Evolutionary conservation across 2,113 vertebrate species (phyloP).

Genomic region (Perognathus longimembris): DNA sequence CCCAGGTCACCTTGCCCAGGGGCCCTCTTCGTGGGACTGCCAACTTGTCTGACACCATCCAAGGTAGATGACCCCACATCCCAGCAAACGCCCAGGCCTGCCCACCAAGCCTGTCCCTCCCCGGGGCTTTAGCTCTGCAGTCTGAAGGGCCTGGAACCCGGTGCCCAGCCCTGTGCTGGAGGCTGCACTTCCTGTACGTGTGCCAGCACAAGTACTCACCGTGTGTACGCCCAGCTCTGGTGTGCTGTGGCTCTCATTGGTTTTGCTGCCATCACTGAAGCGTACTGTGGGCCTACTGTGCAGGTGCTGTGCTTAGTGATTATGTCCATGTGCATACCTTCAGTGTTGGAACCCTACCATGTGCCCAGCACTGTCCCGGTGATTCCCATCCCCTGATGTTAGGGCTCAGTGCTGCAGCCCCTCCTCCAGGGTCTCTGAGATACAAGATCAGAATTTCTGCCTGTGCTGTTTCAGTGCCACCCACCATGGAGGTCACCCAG

Average conservation of each 20-base stretch:
- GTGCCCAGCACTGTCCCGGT: neutral
- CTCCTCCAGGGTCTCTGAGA: neutral
- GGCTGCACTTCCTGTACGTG: neutral
- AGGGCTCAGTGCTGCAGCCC: fast-evolving
- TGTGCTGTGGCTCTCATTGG: neutral
- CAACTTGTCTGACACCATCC: slow-evolving; percentile 21
- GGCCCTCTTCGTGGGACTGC: neutral
- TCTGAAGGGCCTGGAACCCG: neutral
- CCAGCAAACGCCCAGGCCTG: fast-evolving
- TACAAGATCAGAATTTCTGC: neutral
- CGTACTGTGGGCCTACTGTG: neutral
- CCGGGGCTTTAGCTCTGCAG: too few relatives aligned
- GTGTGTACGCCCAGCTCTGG: too few relatives aligned
- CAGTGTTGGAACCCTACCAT: neutral
- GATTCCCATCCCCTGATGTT: fast-evolving
- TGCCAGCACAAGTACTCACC: fast-evolving
- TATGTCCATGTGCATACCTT: fast-evolving
- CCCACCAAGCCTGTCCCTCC: too few relatives aligned
- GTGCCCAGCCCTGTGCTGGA: too few relatives aligned
- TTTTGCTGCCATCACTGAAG: neutral
- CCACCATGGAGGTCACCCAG: fast-evolving
- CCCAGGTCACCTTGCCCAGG: fast-evolving
- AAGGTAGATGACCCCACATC: neutral
- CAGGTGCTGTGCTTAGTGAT: neutral
- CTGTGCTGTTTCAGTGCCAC: slow-evolving; percentile 73